A percentile compares a stretch with the other conserved stretches of the same genome.
phyloP scores from a whole-genome alignment of 2,888 invertebrate genomes.

The Dexiosoma caninum region DNA sequence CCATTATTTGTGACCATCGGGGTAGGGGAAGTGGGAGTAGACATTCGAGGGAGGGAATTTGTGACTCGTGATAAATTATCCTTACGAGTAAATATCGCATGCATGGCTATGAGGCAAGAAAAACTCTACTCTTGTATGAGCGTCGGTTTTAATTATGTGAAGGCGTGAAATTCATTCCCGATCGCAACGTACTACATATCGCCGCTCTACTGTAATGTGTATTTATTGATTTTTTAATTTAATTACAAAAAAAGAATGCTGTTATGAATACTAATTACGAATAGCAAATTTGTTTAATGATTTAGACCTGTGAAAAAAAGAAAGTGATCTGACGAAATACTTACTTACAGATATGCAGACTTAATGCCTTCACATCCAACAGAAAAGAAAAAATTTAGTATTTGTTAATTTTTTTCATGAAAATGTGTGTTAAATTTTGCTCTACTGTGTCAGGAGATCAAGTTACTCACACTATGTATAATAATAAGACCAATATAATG shows the following conservation, averaged over 20 bases:
- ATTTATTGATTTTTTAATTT: constrained; percentile 6
- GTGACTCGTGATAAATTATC: too few relatives aligned
- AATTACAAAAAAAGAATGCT: constrained; percentile 17
- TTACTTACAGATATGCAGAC: background rate
- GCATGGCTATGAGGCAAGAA: too few relatives aligned
- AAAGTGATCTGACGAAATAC: constrained; percentile 59
- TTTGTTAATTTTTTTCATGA: constrained; percentile 29
- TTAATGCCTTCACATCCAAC: background rate
- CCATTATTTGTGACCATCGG: too few relatives aligned
- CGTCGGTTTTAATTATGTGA: too few relatives aligned
- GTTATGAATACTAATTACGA: constrained; percentile 58
- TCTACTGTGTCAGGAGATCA: background rate
- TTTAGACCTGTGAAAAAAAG: constrained; percentile 52
- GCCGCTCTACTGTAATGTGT: background rate
- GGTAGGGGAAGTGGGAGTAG: too few relatives aligned
- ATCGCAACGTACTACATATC: background rate
- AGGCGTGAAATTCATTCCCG: background rate
- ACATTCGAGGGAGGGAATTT: too few relatives aligned
- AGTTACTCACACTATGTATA: background rate
- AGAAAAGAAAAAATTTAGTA: background rate
- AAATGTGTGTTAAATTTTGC: background rate
- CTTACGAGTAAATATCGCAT: too few relatives aligned
- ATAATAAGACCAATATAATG: background rate
- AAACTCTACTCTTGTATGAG: too few relatives aligned
- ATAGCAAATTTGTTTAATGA: constrained; percentile 36